Conservation (phyloP, 2,797 vertebrate species). For the Oreonectes daqikongensis region DNA sequence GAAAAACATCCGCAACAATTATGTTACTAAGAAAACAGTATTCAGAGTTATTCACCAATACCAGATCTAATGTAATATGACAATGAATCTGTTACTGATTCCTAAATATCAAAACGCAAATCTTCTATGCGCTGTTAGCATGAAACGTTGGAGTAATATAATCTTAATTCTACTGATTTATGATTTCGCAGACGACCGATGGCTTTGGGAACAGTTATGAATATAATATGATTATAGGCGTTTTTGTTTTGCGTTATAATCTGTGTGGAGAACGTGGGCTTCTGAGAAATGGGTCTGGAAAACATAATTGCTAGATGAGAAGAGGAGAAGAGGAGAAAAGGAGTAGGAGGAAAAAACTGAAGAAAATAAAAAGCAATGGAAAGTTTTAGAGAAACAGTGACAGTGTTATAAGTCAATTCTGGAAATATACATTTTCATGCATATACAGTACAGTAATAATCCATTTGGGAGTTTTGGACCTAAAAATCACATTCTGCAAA, state of each 20-base stretch:
- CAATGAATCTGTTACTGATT: background rate
- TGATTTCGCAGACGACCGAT: slow-evolving; percentile 3
- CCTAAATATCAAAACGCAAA: background rate
- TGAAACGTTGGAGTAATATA: background rate
- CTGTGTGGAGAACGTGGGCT: slow-evolving; percentile 31
- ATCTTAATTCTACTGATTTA: slow-evolving; percentile 1
- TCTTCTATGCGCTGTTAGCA: background rate
- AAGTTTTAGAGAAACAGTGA: background rate
- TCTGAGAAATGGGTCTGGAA: slow-evolving; percentile 32
- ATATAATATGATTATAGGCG: slow-evolving; percentile 19
- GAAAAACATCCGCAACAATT: too few relatives aligned
- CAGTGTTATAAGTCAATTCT: background rate
- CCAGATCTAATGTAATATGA: too few relatives aligned
- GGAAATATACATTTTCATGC: background rate
- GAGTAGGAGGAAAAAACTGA: background rate
- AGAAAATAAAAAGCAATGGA: background rate
- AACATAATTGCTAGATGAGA: slow-evolving; percentile 24
- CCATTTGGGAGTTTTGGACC: background rate
- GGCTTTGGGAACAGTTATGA: slow-evolving; percentile 28
- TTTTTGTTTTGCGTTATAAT: slow-evolving; percentile 30
- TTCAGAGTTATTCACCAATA: too few relatives aligned
- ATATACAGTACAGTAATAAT: slow-evolving; percentile 3
- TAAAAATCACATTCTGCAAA: background rate
- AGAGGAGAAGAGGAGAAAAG: slow-evolving; percentile 13
- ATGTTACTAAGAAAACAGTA: too few relatives aligned